phyloP scores from a whole-genome alignment of 1,140 invertebrate genomes.

The Ceratina japonica region DNA sequence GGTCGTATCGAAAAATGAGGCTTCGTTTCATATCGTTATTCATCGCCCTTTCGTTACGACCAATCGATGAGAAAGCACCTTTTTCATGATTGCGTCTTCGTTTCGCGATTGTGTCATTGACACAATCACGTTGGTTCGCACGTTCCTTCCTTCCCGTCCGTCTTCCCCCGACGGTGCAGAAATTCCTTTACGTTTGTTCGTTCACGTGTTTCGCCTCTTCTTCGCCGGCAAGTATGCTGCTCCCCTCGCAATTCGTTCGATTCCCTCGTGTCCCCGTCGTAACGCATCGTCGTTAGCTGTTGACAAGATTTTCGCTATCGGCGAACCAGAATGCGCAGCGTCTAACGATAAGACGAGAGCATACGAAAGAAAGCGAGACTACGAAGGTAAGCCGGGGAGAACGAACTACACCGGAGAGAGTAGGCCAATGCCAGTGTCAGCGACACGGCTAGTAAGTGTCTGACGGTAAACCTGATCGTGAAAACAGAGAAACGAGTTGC shows the following conservation, averaged over 20 bases:
- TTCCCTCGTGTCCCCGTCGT: background rate
- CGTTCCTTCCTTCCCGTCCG: background rate
- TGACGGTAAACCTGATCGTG: constrained; percentile 76
- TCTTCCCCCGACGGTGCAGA: background rate
- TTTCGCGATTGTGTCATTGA: background rate
- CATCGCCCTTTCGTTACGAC: background rate
- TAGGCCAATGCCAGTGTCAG: constrained; percentile 78
- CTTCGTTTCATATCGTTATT: constrained; percentile 12
- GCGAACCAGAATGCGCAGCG: background rate
- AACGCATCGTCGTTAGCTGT: background rate
- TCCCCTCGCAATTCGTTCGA: background rate
- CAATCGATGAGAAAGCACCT: background rate
- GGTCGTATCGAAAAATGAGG: constrained; percentile 53
- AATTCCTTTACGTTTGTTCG: background rate
- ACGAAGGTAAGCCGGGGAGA: constrained; percentile 70
- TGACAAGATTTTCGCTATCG: background rate
- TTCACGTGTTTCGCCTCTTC: too few relatives aligned
- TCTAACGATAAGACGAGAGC: constrained; percentile 39
- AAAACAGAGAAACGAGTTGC: constrained; percentile 73
- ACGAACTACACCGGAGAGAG: constrained; percentile 73
- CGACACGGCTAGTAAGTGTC: constrained; percentile 72
- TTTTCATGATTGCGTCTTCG: background rate
- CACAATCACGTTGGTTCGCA: background rate
- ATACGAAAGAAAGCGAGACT: constrained; percentile 75
- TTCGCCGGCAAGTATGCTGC: too few relatives aligned